Conservation (phyloP, 1,140 invertebrate species). For the Paramacrobiotus metropolitanus region DNA sequence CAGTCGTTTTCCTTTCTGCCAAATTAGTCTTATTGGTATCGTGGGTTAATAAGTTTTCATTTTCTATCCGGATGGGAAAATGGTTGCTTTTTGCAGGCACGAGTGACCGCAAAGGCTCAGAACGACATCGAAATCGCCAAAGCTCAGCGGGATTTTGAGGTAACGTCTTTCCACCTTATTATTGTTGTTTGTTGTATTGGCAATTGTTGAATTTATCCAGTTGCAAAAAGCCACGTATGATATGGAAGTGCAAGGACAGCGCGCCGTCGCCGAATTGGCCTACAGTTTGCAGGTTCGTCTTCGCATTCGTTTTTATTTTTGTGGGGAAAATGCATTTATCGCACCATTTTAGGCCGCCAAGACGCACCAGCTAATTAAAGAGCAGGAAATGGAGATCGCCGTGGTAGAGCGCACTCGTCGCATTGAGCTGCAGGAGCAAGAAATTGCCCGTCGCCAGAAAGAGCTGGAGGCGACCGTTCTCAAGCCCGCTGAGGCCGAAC, state of each 20-base stretch:
- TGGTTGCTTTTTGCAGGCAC: no score
- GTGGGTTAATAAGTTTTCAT: no score
- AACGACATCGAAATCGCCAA: conserved; percentile 94
- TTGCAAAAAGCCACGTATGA: conserved; percentile 90
- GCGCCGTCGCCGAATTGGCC: conserved; percentile 82
- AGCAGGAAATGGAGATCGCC: conserved; percentile 54
- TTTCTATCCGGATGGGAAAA: conserved; percentile 40
- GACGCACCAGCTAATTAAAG: conserved; percentile 80
- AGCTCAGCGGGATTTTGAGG: conserved; percentile 75
- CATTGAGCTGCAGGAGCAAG: conserved; percentile 50
- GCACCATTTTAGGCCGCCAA: conserved; percentile 51
- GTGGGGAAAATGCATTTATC: background rate
- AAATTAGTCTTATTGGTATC: no score
- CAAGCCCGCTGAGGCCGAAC: conserved; percentile 77
- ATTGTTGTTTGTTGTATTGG: background rate
- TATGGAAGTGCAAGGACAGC: conserved; percentile 71
- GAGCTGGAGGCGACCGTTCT: conserved; percentile 71
- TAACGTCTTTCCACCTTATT: background rate
- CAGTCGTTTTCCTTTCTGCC: background rate
- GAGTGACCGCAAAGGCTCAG: conserved; percentile 17
- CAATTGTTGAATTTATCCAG: conserved; percentile 9
- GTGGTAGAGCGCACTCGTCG: conserved; percentile 78
- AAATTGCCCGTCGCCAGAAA: conserved; percentile 53
- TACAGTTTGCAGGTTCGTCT: conserved; percentile 38
- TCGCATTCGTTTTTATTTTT: conserved; percentile 15